Base-by-base conservation (phyloP, 2,113 vertebrate genomes). In the Gymnorhina tibicen region DNA sequence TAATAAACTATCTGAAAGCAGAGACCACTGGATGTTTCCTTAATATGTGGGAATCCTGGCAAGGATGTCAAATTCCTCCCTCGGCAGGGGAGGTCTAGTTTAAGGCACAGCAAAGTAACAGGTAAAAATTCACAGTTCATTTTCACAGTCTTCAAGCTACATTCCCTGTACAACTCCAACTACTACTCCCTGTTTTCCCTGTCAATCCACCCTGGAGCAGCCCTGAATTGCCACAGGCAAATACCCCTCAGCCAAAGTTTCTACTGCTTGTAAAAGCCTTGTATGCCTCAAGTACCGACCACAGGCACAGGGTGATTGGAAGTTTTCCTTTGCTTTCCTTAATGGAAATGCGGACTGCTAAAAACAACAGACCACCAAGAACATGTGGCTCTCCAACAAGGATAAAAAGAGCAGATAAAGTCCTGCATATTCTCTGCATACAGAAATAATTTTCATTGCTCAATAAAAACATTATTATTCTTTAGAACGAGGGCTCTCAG, bases 231-330 rank as follows among this genome's bases (percentile, higher is more conserved):
- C 41, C 83, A 83, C 50, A 92, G 64, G 46, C 44, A 42, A 55
- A 56, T 23, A 68, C 10, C 41, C 33, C 49, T 75, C 64, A 33
- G 6, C n/a, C 74, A 72, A 66, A 84, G 78, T 87, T 96, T 63
- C 89, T 67, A 56, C n/a, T 58, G 28, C 49, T 95, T 32, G 19
- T 89, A 90, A 95, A 94, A 95, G 44, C 47, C 91, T 68, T 76
- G 8, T 21, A 10, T 16, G 7, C 15, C 79, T 91, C 75, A 93
- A 90, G 93, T 13, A 64, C 62, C 39, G 77, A 39, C 49, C 39
- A 11, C 3, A 63, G 66, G 64, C 56, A 83, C 8, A 27, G 7
- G 22, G 39, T 49, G 47, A 96, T 10, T 14, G 17, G 13, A 96
- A 87, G 16, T 41, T 89, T 93, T 52, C 42, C 58, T 95, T 95